phyloP scores from a whole-genome alignment of 2,113 vertebrate species.

The Athene cunicularia region DNA sequence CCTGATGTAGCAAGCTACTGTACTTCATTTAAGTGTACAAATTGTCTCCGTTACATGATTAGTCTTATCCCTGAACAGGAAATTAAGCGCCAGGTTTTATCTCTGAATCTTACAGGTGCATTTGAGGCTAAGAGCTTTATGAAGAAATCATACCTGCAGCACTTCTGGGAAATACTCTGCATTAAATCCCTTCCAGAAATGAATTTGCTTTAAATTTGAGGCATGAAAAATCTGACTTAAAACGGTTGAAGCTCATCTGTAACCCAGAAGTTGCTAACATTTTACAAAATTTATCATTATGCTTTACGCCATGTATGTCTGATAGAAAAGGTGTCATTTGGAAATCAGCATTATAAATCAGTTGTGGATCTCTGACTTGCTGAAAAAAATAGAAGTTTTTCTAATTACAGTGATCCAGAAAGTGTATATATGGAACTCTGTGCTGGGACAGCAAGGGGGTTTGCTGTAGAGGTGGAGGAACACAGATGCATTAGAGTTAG shows the following conservation, averaged over 20 bases:
- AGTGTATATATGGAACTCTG: fast-evolving
- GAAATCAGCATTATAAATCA: not conserved
- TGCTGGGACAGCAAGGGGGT: fast-evolving
- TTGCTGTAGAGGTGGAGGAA: not conserved
- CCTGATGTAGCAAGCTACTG: not conserved
- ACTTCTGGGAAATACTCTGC: not conserved
- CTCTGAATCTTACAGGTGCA: conserved; percentile 11
- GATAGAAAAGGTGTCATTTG: not conserved
- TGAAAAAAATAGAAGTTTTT: not conserved
- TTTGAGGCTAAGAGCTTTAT: conserved; percentile 10
- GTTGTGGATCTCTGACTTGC: not conserved
- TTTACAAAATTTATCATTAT: not conserved
- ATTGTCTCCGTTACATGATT: not conserved
- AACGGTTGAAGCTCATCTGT: not conserved
- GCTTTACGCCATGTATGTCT: not conserved
- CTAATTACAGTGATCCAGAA: not conserved
- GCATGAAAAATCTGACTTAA: not conserved
- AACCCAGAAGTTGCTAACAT: not conserved
- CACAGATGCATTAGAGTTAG: fast-evolving
- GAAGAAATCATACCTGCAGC: not conserved
- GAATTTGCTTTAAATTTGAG: not conserved
- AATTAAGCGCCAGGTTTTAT: not conserved
- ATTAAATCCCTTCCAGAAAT: conserved; percentile 24
- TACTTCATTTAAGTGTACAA: not conserved
- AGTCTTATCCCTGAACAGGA: not conserved